Evolutionary conservation across 2,113 vertebrate species (phyloP).

Genomic region (Psittacara wagleri): DNA sequence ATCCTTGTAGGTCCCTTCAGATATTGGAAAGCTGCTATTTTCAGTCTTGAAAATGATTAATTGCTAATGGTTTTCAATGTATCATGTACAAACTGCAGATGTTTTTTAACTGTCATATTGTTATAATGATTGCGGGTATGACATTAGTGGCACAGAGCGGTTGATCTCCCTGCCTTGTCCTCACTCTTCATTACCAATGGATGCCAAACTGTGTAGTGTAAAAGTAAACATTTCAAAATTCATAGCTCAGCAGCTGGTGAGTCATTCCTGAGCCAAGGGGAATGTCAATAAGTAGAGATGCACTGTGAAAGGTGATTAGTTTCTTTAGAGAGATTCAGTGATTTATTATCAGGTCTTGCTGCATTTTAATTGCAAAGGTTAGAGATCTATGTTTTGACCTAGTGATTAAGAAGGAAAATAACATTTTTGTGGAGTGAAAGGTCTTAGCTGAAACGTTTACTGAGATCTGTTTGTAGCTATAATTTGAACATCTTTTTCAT

Average conservation of each 20-base stretch:
- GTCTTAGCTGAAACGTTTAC: not conserved
- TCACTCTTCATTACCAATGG: not conserved
- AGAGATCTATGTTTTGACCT: slow-evolving; percentile 25
- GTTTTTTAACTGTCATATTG: not conserved
- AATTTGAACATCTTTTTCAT: not conserved
- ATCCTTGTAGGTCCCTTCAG: not conserved
- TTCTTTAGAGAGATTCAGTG: slow-evolving; percentile 7
- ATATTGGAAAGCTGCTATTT: not conserved
- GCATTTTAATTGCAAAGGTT: slow-evolving; percentile 43
- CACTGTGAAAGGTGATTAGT: slow-evolving; percentile 26
- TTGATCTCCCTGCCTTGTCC: not conserved
- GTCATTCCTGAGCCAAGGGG: slow-evolving; percentile 25
- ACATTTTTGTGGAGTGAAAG: not conserved
- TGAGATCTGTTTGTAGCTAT: not conserved
- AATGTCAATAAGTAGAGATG: slow-evolving; percentile 29
- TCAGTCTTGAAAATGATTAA: not conserved
- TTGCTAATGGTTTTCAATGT: not conserved
- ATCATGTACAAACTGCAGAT: not conserved
- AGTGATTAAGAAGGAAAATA: not conserved
- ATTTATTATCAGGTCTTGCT: slow-evolving; percentile 31
- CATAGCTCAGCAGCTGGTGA: slow-evolving; percentile 52
- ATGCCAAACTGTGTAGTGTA: not conserved
- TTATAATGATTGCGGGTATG: not conserved
- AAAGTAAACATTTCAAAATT: slow-evolving; percentile 53
- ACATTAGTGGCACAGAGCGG: not conserved